These are phyloP conservation scores for Amphiprion clarkii DNA, from an alignment of 2,797 vertebrate genomes.

Conservation along the genomic window DNA sequence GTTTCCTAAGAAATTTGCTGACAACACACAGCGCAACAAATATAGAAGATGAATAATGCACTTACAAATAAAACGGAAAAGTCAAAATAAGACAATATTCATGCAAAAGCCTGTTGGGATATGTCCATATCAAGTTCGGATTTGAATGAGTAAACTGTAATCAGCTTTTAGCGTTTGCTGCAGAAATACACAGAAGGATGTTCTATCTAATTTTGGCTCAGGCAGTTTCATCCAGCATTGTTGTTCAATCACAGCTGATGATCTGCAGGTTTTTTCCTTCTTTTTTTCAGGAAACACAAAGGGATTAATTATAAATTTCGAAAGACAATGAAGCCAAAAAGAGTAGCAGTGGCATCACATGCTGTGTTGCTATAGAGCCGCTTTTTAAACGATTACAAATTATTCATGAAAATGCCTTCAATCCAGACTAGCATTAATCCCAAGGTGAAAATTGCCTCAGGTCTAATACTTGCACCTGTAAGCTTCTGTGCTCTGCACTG, in stretches of 20 bases:
- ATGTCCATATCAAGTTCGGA: slow-evolving; percentile 35
- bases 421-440: slow-evolving; percentile 25
- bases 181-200: slow-evolving; percentile 36
- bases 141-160: slow-evolving; percentile 66
- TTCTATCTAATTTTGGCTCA: slow-evolving; percentile 50
- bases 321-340: slow-evolving; percentile 39
- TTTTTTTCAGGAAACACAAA: slow-evolving; percentile 47
- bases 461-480: slow-evolving; percentile 4
- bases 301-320: slow-evolving; percentile 59
- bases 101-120: slow-evolving; percentile 52
- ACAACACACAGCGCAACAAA: slow-evolving; percentile 62
- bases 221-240: slow-evolving; percentile 38
- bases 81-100: slow-evolving; percentile 60
- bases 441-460: slow-evolving; percentile 19
- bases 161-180: slow-evolving; percentile 58
- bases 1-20: slow-evolving; percentile 72
- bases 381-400: slow-evolving; percentile 46
- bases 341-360: slow-evolving; percentile 20
- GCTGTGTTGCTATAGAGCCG: slow-evolving; percentile 11
- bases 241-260: slow-evolving; percentile 55
- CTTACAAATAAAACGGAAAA: slow-evolving; percentile 51
- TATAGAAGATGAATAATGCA: slow-evolving; percentile 66
- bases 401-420: slow-evolving; percentile 39
- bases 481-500: slow-evolving; percentile 13
- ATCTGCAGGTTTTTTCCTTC: slow-evolving; percentile 57